These are phyloP conservation scores for Aselliscus stoliczkanus DNA, from an alignment of 2,797 vertebrate species.

Conservation along the genomic window DNA sequence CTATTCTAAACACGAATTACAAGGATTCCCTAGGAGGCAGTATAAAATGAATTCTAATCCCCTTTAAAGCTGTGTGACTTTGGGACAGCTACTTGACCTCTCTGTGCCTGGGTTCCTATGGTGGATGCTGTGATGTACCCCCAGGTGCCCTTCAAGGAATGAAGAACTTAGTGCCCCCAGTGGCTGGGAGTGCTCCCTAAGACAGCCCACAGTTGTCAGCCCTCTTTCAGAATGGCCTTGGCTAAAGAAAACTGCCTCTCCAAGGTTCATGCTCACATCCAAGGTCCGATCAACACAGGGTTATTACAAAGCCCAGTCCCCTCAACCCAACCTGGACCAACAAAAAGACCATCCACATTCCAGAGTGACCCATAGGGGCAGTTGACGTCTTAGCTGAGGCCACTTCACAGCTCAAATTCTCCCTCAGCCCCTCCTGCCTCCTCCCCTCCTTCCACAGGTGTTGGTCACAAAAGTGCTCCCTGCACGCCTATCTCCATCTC, in stretches of 20 bases:
- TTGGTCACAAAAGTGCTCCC: not conserved
- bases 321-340: not conserved
- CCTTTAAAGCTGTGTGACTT: not conserved
- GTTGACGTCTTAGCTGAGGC: not conserved
- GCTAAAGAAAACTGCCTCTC: not conserved
- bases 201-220: not conserved
- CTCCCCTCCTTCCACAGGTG: not conserved
- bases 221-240: not conserved
- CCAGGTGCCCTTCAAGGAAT: not conserved
- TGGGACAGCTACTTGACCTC: not conserved
- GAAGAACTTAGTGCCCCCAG: not conserved
- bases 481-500: not conserved
- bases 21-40: not conserved
- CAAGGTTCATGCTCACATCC: not conserved
- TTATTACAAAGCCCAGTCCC: not conserved
- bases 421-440: not conserved
- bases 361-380: rapidly evolving
- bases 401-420: not conserved
- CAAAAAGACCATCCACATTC: not conserved
- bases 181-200: not conserved
- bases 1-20: not conserved
- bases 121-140: not conserved
- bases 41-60: not conserved
- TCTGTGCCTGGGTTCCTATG: not conserved
- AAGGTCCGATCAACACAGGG: not conserved